A percentile compares a stretch with the other conserved stretches of the same genome.
These are phyloP conservation scores for Zosterops pallidus DNA, from an alignment of 2,113 vertebrate genomes.

Conservation along the genomic window DNA sequence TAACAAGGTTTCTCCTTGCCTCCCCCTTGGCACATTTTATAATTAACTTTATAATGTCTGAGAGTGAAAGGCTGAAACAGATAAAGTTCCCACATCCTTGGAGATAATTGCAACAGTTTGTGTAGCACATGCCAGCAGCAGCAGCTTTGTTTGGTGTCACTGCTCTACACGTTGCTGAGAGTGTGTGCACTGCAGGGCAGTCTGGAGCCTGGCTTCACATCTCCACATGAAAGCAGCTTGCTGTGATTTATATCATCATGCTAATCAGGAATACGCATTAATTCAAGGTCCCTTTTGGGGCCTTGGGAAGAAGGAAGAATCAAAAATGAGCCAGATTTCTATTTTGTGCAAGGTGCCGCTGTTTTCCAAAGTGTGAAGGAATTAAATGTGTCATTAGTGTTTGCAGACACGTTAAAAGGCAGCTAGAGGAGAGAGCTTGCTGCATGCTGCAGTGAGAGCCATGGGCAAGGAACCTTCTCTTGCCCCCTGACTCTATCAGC, in stretches of 20 bases:
- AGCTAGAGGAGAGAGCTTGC: background rate
- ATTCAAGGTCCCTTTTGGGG: background rate
- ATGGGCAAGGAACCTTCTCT: background rate
- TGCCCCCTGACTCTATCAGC: background rate
- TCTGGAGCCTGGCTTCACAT: background rate
- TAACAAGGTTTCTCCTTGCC: background rate
- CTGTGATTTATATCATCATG: slow-evolving; percentile 1
- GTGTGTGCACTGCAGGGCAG: background rate
- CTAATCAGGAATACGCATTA: background rate
- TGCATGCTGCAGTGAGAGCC: background rate
- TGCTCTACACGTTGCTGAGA: background rate
- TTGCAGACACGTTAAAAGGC: background rate
- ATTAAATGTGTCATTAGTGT: slow-evolving; percentile 30
- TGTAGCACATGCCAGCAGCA: background rate
- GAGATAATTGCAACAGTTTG: slow-evolving; percentile 18
- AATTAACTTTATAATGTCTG: slow-evolving; percentile 11
- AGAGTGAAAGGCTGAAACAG: background rate
- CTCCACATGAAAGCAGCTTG: background rate
- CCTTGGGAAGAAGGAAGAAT: background rate
- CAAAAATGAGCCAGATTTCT: slow-evolving; percentile 17
- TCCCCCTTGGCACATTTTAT: background rate
- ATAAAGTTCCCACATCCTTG: background rate
- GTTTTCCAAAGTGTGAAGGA: slow-evolving; percentile 20
- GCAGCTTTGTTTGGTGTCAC: background rate
- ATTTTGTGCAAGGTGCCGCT: background rate